Conservation (phyloP, 2,888 invertebrate genomes). For the Diogma glabrata region DNA sequence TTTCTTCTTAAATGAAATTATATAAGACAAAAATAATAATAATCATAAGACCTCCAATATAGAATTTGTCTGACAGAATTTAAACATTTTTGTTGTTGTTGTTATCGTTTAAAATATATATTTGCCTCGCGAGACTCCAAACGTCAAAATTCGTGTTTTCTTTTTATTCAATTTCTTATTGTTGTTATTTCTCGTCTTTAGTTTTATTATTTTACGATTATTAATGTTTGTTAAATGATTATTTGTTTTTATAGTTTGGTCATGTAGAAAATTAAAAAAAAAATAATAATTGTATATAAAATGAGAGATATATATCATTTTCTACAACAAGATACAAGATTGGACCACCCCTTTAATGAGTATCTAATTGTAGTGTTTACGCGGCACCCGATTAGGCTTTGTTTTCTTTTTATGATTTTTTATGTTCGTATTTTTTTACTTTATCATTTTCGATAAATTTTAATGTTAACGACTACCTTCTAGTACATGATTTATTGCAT, state of each 20-base stretch:
- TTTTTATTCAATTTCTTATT: background rate
- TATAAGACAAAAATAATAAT: background rate
- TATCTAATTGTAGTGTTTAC: slow-evolving; percentile 35
- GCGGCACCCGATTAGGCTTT: slow-evolving; percentile 14
- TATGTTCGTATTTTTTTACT: background rate
- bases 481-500: slow-evolving; percentile 6
- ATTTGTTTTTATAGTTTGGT: slow-evolving; percentile 10
- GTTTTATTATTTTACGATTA: background rate
- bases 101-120: background rate
- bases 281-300: slow-evolving; percentile 5
- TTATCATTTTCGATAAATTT: background rate
- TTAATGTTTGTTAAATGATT: slow-evolving; percentile 10
- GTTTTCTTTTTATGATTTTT: background rate
- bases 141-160: too few relatives aligned
- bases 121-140: too few relatives aligned
- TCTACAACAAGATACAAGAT: slow-evolving; percentile 17
- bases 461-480: slow-evolving; percentile 8
- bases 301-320: slow-evolving; percentile 6
- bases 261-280: too few relatives aligned
- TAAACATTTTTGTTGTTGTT: background rate
- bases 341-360: slow-evolving; percentile 39
- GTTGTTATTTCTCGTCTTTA: too few relatives aligned
- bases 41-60: slow-evolving; percentile 4
- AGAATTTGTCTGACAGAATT: too few relatives aligned
- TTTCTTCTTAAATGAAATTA: too few relatives aligned